Evolutionary conservation across 2,797 vertebrate species (phyloP).

Genomic region (Taeniopygia guttata): DNA sequence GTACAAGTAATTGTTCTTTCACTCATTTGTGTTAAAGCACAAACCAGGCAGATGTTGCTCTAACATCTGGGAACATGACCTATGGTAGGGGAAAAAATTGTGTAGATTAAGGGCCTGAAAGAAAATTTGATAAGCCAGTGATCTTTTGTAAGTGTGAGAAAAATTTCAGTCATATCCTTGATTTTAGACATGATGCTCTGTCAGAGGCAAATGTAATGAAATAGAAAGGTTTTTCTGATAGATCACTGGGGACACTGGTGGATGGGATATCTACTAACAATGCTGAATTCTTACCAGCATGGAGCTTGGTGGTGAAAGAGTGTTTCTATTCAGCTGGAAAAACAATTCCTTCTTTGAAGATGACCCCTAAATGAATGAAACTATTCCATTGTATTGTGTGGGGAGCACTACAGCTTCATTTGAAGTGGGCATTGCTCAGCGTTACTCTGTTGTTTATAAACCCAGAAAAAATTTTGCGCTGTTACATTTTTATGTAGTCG

Average conservation of each 20-base stretch:
- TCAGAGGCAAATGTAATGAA: not conserved
- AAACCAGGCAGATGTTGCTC: not conserved
- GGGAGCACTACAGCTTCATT: not conserved
- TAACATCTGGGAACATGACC: not conserved
- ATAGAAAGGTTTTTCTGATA: not conserved
- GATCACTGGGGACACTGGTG: not conserved
- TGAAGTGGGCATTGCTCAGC: conserved; percentile 9
- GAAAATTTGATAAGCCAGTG: not conserved
- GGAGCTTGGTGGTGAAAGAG: not conserved
- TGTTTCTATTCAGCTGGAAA: not conserved
- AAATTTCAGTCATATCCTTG: not conserved
- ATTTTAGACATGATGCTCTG: not conserved
- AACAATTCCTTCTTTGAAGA: conserved; percentile 34
- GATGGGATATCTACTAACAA: not conserved
- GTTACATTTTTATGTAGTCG: not conserved
- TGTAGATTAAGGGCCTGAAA: not conserved
- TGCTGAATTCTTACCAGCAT: not conserved
- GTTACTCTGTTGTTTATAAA: not conserved
- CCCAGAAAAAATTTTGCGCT: not conserved
- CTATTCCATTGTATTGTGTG: not conserved
- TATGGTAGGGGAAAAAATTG: not conserved
- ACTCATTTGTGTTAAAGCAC: not conserved
- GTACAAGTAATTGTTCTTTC: not conserved
- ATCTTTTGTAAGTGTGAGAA: not conserved
- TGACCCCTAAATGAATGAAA: not conserved